These are phyloP conservation scores for Phrynosoma blainvillii DNA, from an alignment of 2,113 vertebrate genomes.

Conservation along the genomic window DNA sequence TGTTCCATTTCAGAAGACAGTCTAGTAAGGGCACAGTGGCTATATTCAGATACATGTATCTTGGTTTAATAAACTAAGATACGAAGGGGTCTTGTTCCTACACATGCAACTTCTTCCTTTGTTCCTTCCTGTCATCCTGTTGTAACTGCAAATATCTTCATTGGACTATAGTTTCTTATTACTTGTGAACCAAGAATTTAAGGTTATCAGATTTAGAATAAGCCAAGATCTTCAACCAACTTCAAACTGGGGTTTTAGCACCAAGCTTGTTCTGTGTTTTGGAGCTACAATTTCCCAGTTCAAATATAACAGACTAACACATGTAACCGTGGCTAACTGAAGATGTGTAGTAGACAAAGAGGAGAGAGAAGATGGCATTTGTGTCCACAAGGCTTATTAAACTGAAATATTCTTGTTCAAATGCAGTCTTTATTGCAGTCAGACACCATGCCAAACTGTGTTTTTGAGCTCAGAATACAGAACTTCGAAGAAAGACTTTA, in stretches of 20 bases:
- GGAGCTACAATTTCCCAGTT: background rate
- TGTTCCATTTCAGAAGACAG: slow-evolving; percentile 43
- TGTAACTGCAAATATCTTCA: background rate
- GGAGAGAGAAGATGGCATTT: background rate
- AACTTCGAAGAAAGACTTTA: no score
- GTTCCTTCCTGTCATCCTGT: background rate
- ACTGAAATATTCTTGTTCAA: background rate
- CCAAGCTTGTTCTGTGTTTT: background rate
- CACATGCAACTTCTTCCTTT: background rate
- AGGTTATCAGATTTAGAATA: background rate
- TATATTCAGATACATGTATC: background rate
- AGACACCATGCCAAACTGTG: background rate
- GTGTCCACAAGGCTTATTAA: background rate
- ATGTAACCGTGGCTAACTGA: background rate
- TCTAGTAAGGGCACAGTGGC: slow-evolving; percentile 26
- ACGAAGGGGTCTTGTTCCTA: slow-evolving; percentile 4
- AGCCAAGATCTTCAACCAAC: background rate
- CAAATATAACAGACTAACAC: background rate
- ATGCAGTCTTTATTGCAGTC: background rate
- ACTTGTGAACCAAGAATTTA: background rate
- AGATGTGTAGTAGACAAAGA: background rate
- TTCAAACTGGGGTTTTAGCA: background rate
- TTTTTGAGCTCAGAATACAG: no score
- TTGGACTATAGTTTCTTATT: background rate
- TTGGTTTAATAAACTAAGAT: background rate